A percentile compares a stretch with the other conserved stretches of the same genome.
Evolutionary conservation across 2,113 vertebrate genomes (phyloP).

Genomic region (Mionectes macconnelli): DNA sequence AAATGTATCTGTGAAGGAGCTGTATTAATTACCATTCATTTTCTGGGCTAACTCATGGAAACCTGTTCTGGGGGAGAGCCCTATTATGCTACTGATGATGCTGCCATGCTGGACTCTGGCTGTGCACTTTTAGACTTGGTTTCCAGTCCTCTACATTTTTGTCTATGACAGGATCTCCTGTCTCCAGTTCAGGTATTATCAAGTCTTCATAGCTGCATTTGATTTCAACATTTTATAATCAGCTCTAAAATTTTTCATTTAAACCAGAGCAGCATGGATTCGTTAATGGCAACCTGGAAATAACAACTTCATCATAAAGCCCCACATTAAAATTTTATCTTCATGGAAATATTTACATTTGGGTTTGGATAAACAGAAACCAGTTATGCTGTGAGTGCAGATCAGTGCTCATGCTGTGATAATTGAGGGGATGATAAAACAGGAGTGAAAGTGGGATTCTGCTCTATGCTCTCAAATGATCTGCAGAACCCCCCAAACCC

Average conservation of each 20-base stretch:
- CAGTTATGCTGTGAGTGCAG: background rate
- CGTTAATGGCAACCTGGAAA: slow-evolving; percentile 15
- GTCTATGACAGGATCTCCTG: background rate
- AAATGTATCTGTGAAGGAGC: background rate
- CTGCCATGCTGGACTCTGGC: background rate
- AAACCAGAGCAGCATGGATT: background rate
- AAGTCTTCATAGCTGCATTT: background rate
- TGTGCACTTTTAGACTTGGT: background rate
- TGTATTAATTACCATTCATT: background rate
- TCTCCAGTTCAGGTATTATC: background rate
- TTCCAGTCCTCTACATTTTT: background rate
- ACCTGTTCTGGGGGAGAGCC: background rate
- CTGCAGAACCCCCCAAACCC: too few species aligned
- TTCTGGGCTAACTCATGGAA: background rate
- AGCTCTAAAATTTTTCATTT: background rate
- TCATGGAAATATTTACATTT: slow-evolving; percentile 35
- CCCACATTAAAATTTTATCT: slow-evolving; percentile 36
- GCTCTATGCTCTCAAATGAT: background rate
- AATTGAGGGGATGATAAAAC: background rate
- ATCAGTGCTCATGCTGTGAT: background rate
- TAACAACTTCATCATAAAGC: background rate
- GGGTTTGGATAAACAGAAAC: slow-evolving; percentile 15
- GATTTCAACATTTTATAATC: slow-evolving; percentile 3
- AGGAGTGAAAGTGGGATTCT: background rate
- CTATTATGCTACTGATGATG: accelerated